Evolutionary conservation across 2,888 invertebrate species (phyloP), one percentile per base, ranked within the genome.

Genomic region (Ormyrus labotus): DNA sequence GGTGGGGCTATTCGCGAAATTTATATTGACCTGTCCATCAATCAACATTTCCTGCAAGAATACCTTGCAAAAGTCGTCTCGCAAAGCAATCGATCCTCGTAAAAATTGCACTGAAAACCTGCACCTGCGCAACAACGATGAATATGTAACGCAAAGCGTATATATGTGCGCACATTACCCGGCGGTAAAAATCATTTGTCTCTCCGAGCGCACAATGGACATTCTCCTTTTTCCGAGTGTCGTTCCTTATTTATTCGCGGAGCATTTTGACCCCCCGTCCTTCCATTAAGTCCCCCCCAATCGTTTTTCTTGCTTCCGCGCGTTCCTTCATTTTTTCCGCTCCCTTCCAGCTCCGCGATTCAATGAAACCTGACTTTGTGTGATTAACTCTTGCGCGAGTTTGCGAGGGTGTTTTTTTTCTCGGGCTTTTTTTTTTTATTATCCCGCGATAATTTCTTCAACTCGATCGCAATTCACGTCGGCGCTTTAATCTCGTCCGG

Each of bases 191-290:
- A 34, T 34, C 34, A 34, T 34, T 34, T 34, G 34, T 34, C 34
- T 34, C 34, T 34, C 34, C 34, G 34, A 34, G 34, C 34, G 34
- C 34, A 34, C 34, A 34, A 34, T 34, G 34, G 34, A 34, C 34
- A 34, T 34, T 34, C 34, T 34, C 2, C 34, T 34, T 2, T 34
- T 34, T 11, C 72, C 34, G 57, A 58, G 51, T 45, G 50, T 51
- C 71, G 7, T 19, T 48, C 13, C n/a, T 34, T 70, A 45, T 77
- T 71, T 78, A 78, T 78, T 70, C 57, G 65, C 55, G 34, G 34
- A 70, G 53, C 11, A 13, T 68, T n/a, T 53, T 2, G 34, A 19
- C 67, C 51, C 51, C 67, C 13, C 47, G 60, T 71, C 34, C 6
- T 0, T 13, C 13, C n/a, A 57, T 45, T 55, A 47, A 13, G 57